Evolutionary conservation across 2,888 invertebrate species (phyloP).

Genomic region (Xestia ashworthii): DNA sequence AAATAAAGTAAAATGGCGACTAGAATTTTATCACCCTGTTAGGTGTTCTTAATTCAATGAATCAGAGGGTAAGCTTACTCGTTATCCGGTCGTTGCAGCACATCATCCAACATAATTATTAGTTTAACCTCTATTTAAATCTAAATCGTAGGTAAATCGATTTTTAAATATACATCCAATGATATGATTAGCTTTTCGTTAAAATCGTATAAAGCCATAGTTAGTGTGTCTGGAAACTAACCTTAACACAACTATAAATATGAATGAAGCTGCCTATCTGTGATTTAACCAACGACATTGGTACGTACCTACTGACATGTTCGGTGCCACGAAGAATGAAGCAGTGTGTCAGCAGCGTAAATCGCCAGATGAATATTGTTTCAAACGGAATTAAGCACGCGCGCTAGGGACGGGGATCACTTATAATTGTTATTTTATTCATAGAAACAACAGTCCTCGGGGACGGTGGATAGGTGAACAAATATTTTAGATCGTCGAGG

Average conservation of each 20-base stretch:
- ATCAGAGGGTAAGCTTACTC: background rate
- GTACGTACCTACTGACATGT: background rate
- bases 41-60: background rate
- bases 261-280: background rate
- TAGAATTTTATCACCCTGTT: background rate
- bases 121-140: background rate
- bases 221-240: background rate
- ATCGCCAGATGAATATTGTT: constrained; percentile 90
- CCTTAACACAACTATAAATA: background rate
- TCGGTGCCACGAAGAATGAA: background rate
- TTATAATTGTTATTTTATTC: constrained; percentile 91
- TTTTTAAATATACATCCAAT: background rate
- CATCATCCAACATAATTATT: background rate
- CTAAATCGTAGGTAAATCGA: background rate
- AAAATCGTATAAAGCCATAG: background rate
- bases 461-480: constrained; percentile 86
- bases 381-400: constrained; percentile 90
- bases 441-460: constrained; percentile 89
- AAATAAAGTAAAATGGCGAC: background rate
- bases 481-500: constrained; percentile 87
- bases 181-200: background rate
- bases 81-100: background rate
- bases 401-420: constrained; percentile 85
- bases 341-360: constrained; percentile 78
- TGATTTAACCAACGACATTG: background rate